Conservation (phyloP, 2,113 vertebrate genomes). For the Vimba vimba region DNA sequence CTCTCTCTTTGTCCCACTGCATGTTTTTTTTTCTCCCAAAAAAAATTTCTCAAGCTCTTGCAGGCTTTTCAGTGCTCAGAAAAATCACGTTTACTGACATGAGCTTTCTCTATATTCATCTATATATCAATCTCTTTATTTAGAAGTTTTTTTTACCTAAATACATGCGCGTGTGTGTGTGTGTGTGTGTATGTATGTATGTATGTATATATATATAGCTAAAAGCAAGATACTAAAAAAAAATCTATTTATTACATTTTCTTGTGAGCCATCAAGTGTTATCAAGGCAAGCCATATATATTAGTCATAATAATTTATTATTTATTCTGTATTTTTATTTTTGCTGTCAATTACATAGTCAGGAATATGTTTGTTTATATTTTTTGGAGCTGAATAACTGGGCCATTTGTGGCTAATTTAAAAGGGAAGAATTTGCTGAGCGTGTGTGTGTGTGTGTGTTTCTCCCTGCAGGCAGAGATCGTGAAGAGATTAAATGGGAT, state of each 20-base stretch:
- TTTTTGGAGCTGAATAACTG: background rate
- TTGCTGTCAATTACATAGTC: background rate
- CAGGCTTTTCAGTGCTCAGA: conserved; percentile 68
- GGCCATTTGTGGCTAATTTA: background rate
- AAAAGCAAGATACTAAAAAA: no score
- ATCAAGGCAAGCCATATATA: no score
- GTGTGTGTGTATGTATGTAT: rapidly evolving
- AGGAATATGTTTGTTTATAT: background rate
- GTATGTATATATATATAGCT: no score
- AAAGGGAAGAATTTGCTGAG: conserved; percentile 27
- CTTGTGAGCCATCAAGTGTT: no score
- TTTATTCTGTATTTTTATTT: background rate
- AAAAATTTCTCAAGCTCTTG: background rate
- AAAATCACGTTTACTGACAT: conserved; percentile 45
- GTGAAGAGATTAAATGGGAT: conserved; percentile 98
- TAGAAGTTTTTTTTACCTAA: background rate
- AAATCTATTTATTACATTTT: no score
- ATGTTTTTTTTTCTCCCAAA: background rate
- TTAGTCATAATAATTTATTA: no score
- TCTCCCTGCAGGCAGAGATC: conserved; percentile 88
- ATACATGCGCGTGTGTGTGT: background rate
- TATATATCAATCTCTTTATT: background rate
- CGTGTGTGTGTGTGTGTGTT: background rate
- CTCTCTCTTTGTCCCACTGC: conserved; percentile 18
- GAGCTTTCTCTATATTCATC: background rate